A percentile compares a stretch with the other conserved stretches of the same genome.
These are phyloP conservation scores for Bergia puertoricense DNA, from an alignment of 92 coral and sea anemone genomes.

Conservation along the genomic window DNA sequence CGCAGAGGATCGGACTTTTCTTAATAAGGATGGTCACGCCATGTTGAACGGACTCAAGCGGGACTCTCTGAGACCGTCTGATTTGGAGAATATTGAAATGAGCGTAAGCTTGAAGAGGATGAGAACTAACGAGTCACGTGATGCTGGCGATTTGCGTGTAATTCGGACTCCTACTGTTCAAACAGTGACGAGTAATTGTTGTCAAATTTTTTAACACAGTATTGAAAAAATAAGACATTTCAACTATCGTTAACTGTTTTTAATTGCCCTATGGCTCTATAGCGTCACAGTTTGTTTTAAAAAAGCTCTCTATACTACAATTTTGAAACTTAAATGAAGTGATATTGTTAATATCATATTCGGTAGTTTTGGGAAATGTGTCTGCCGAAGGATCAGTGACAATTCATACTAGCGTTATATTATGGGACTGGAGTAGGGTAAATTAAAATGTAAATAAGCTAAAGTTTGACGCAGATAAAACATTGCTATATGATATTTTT, in stretches of 20 bases:
- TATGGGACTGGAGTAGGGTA: too few species aligned
- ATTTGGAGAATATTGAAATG: slow-evolving; percentile 75
- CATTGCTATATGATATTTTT: too few species aligned
- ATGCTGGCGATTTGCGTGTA: slow-evolving; percentile 53
- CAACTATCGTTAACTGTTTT: not conserved
- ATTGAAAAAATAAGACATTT: not conserved
- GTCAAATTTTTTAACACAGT: slow-evolving; percentile 79
- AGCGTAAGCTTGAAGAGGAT: slow-evolving; percentile 64
- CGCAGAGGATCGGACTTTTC: slow-evolving; percentile 57
- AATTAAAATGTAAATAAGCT: too few species aligned
- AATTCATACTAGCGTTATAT: too few species aligned
- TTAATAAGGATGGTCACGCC: slow-evolving; percentile 31
- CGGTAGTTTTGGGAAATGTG: too few species aligned
- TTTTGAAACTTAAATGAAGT: too few species aligned
- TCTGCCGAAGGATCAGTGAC: too few species aligned
- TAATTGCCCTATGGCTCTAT: too few species aligned
- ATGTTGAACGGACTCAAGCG: slow-evolving; percentile 48
- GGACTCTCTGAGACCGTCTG: slow-evolving; percentile 59
- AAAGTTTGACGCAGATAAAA: too few species aligned
- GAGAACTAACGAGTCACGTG: slow-evolving; percentile 57
- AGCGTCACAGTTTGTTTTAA: too few species aligned
- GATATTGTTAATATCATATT: too few species aligned
- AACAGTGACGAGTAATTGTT: slow-evolving; percentile 89
- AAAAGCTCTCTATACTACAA: too few species aligned
- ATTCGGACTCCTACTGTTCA: slow-evolving; percentile 60